Conservation (phyloP, 2,113 vertebrate species). For the Gallinago undulata region DNA sequence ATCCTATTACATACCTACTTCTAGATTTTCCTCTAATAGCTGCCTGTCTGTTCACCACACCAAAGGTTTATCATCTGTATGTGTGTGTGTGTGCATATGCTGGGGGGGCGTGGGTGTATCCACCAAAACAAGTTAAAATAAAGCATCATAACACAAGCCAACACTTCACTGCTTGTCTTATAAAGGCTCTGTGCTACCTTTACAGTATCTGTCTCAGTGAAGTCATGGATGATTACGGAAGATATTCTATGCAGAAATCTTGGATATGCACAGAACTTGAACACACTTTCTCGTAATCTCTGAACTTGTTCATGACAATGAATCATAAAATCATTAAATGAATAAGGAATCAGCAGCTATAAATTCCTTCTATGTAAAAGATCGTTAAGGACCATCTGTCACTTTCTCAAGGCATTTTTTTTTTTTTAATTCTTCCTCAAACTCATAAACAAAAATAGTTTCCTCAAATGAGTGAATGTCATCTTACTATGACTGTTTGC, state of each 20-base stretch:
- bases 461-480: not conserved
- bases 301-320: not conserved
- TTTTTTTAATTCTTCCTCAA: not conserved
- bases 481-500: not conserved
- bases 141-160: not conserved
- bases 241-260: not conserved
- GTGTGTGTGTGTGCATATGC: not conserved
- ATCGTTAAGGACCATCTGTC: not conserved
- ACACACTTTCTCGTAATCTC: not conserved
- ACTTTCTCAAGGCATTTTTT: not conserved
- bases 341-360: not conserved
- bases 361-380: not conserved
- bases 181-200: not conserved
- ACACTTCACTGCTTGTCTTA: not conserved
- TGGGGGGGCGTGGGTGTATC: not conserved
- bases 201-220: not conserved
- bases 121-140: not conserved
- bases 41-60: not conserved
- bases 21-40: not conserved
- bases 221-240: not conserved
- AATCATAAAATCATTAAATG: not conserved
- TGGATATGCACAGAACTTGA: not conserved
- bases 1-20: not conserved
- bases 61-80: not conserved
- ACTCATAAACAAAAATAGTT: not conserved